Evolutionary conservation across 2,888 invertebrate species (phyloP), one percentile per base, ranked within the genome.

Genomic region (Eueremaeus valkanovi): DNA sequence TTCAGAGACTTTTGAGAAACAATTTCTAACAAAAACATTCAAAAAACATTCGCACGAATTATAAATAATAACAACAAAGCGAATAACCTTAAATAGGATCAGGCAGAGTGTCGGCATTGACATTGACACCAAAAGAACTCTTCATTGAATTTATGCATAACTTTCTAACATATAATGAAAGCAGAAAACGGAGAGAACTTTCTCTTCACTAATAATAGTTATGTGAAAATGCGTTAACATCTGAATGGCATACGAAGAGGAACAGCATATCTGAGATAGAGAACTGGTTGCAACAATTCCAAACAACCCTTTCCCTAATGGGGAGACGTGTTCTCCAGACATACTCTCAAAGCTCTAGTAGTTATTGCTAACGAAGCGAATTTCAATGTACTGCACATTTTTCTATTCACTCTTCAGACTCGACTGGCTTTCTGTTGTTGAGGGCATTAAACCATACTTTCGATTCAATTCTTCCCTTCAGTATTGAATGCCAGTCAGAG

Each of bases 81-180:
- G n/a, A n/a, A n/a, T n/a, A n/a, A n/a, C n/a, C n/a, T n/a, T 36
- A 36, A 36, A 36, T 5, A 8, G 36, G 36, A 8, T 36, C 11
- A 11, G 36, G 36, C 36, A 9, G 21, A 51, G 21, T 6, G 51
- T 6, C 5, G 29, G 21, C 61, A 31, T 13, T 63, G 63, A 33
- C 63, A 63, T 63, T 63, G 63, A 63, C 63, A 18, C 21, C 33
- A 13, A 63, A 33, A 63, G 31, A 63, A 36, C 63, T 63, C 63
- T 63, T 63, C 29, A 63, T 63, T 63, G 9, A 63, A 63, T 63
- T 63, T 21, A 18, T 29, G 18, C 33, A 29, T 3, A 63, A 58
- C n/a, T 11, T 24, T 24, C 24, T 24, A 21, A 55, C 55, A 27
- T 36, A 29, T 63, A 29, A 63, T 63, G 63, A 63, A 63, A 63